Evolutionary conservation across 2,797 vertebrate species (phyloP).

Genomic region (Cygnus olor): DNA sequence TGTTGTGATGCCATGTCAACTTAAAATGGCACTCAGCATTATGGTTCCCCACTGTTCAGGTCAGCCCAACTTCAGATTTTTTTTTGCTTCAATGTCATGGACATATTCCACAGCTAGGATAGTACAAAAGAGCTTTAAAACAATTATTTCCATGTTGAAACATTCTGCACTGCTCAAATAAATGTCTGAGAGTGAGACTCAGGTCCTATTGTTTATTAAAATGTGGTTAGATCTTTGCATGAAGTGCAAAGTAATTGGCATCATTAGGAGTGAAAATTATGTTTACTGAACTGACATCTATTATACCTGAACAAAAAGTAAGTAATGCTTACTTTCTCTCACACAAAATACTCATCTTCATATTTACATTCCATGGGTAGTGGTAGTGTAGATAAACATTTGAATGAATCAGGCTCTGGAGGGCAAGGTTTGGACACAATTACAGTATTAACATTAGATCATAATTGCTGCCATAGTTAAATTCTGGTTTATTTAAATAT

Average conservation of each 20-base stretch:
- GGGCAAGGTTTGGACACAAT: neutral
- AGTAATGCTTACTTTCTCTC: neutral
- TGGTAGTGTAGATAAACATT: neutral
- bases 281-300: neutral
- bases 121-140: neutral
- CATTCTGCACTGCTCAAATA: neutral
- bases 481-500: slow-evolving; percentile 28
- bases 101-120: neutral
- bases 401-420: neutral
- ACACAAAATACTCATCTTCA: neutral
- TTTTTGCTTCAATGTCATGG: neutral
- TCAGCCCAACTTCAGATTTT: neutral
- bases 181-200: neutral
- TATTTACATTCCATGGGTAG: neutral
- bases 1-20: neutral
- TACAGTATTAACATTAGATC: slow-evolving; percentile 11
- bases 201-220: neutral
- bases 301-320: neutral
- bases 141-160: neutral
- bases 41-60: fast-evolving
- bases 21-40: neutral
- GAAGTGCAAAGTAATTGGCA: neutral
- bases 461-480: slow-evolving; percentile 21
- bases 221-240: neutral
- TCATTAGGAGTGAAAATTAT: neutral